phyloP scores from a whole-genome alignment of 2,797 vertebrate genomes.

The Helostoma temminkii region DNA sequence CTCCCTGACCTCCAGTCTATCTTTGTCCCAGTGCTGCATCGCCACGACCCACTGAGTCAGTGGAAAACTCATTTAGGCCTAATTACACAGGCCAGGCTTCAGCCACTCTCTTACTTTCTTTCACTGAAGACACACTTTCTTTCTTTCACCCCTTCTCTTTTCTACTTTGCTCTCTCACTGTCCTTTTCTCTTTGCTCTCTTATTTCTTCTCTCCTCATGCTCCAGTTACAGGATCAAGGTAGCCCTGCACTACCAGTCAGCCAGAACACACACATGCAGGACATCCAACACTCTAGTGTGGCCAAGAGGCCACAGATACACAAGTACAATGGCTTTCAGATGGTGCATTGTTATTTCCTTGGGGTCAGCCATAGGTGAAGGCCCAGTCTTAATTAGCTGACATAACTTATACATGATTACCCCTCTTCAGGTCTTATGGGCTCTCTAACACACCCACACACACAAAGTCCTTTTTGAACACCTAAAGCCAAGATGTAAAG shows the following conservation, averaged over 20 bases:
- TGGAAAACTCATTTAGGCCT: constrained; percentile 95
- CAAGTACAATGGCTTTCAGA: constrained; percentile 85
- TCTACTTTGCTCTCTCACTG: constrained; percentile 64
- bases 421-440: constrained; percentile 68
- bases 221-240: constrained; percentile 88
- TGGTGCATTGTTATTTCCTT: constrained; percentile 85
- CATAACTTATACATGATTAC: constrained; percentile 90
- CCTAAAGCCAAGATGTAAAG: constrained; percentile 35
- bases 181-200: constrained; percentile 77
- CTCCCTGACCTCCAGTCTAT: constrained; percentile 76
- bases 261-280: constrained; percentile 73
- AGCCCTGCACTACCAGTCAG: constrained; percentile 69
- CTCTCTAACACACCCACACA: constrained; percentile 48
- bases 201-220: constrained; percentile 78
- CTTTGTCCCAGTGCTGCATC: constrained; percentile 65
- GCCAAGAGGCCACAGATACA: constrained; percentile 74
- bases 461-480: constrained; percentile 34
- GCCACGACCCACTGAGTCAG: constrained; percentile 79
- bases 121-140: constrained; percentile 72
- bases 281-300: constrained; percentile 91
- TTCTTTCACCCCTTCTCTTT: constrained; percentile 76
- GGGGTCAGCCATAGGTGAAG: constrained; percentile 86
- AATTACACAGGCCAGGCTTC: constrained; percentile 85
- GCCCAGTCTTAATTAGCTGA: constrained; percentile 92
- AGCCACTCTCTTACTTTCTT: constrained; percentile 69